These are phyloP conservation scores for Bombus soroeensis DNA, from an alignment of 1,140 invertebrate species.

Conservation along the genomic window DNA sequence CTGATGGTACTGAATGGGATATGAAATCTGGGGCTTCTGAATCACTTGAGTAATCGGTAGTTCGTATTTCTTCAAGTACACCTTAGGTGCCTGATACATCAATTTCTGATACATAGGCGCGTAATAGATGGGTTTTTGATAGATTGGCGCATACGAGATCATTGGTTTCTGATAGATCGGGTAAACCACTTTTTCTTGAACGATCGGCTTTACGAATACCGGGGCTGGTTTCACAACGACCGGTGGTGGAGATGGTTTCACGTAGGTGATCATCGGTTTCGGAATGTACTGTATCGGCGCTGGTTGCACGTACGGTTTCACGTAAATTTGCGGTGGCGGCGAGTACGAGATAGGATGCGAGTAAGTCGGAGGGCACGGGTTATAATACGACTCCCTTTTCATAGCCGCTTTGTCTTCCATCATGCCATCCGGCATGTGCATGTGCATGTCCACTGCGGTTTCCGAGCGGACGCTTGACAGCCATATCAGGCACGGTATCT, in stretches of 20 bases:
- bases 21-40: slow-evolving; percentile 58
- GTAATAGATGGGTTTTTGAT: slow-evolving; percentile 64
- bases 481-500: slow-evolving; percentile 75
- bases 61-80: slow-evolving; percentile 56
- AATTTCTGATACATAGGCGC: slow-evolving; percentile 60
- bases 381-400: slow-evolving; percentile 70
- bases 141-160: slow-evolving; percentile 64
- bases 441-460: slow-evolving; percentile 58
- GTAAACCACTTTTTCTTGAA: slow-evolving; percentile 19
- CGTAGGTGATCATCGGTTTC: slow-evolving; percentile 64
- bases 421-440: slow-evolving; percentile 54
- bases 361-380: slow-evolving; percentile 73
- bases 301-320: slow-evolving; percentile 64
- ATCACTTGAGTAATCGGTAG: slow-evolving; percentile 17
- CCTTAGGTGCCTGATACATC: slow-evolving; percentile 50
- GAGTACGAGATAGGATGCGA: slow-evolving; percentile 61
- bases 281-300: slow-evolving; percentile 49
- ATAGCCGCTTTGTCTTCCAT: slow-evolving; percentile 56
- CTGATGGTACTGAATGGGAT: slow-evolving; percentile 41
- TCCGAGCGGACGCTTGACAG: slow-evolving; percentile 72
- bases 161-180: slow-evolving; percentile 68
- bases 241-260: slow-evolving; percentile 57
- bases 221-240: slow-evolving; percentile 34
- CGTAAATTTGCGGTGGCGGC: slow-evolving; percentile 43
- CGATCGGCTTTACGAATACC: slow-evolving; percentile 47